Conservation (phyloP, 2,797 vertebrate genomes). For the Arnoldichthys spilopterus region DNA sequence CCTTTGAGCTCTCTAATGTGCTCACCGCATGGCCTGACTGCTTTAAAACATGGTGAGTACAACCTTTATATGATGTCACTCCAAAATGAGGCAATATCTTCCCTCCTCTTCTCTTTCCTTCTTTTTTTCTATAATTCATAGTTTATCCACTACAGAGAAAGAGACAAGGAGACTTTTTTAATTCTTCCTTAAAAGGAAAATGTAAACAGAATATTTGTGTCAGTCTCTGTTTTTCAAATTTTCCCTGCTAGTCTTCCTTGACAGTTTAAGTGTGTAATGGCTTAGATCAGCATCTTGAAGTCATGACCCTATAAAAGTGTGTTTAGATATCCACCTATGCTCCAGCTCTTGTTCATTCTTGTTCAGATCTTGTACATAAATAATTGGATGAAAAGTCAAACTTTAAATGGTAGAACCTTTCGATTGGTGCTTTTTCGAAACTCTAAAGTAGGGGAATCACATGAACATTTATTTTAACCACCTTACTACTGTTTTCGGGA, state of each 20-base stretch:
- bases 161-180: too few species aligned
- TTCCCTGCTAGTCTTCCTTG: not conserved
- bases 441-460: not conserved
- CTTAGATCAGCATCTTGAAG: conserved; percentile 1
- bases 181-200: not conserved
- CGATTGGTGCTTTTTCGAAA: not conserved
- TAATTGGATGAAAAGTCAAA: conserved; percentile 23
- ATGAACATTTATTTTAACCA: too few species aligned
- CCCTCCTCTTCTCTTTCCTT: conserved; percentile 9
- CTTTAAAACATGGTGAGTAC: conserved; percentile 57
- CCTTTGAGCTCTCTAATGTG: conserved; percentile 44
- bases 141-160: not conserved
- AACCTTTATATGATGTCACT: conserved; percentile 68
- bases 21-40: conserved; percentile 51
- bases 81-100: conserved; percentile 39
- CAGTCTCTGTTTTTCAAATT: not conserved
- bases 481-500: not conserved
- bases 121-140: conserved; percentile 4
- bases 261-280: conserved; percentile 17
- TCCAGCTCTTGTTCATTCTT: conserved; percentile 35
- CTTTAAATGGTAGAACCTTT: not conserved
- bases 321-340: conserved; percentile 34
- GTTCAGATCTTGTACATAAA: conserved; percentile 10
- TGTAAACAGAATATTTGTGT: not conserved
- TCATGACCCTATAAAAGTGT: conserved; percentile 20